Evolutionary conservation across 2,888 invertebrate species (phyloP).

Genomic region (Heliconius erato): DNA sequence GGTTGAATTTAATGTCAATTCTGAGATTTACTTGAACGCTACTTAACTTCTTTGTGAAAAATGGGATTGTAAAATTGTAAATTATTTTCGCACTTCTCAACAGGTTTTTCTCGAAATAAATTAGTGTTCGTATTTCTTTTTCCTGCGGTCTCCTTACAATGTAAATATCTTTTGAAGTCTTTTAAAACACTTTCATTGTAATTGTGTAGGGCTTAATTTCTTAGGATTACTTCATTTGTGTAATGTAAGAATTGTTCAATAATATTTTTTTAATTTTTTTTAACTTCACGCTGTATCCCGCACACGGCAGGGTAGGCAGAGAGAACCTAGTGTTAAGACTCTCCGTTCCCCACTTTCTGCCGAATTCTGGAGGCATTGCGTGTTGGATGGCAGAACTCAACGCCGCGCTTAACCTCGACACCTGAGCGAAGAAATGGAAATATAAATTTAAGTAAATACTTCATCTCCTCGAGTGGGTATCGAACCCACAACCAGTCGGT

Average conservation of each 20-base stretch:
- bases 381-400: too few species aligned
- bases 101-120: constrained; percentile 19
- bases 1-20: constrained; percentile 8
- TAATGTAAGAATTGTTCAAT: neutral
- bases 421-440: too few species aligned
- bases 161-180: constrained; percentile 22
- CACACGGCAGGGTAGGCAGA: too few species aligned
- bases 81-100: constrained; percentile 28
- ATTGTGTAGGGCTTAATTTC: neutral
- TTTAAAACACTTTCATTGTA: constrained; percentile 3
- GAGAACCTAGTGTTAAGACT: too few species aligned
- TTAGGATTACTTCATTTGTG: neutral
- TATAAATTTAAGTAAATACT: too few species aligned
- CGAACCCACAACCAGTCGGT: too few species aligned
- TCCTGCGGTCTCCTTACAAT: constrained; percentile 13
- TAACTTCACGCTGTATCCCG: too few species aligned
- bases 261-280: too few species aligned
- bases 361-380: too few species aligned
- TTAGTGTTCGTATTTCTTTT: constrained; percentile 24
- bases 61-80: constrained; percentile 27
- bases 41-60: constrained; percentile 8
- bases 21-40: constrained; percentile 16
- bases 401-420: too few species aligned
- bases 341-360: too few species aligned
- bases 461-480: too few species aligned